Base-by-base conservation (phyloP, 2,888 invertebrate species). In the Cyclophora punctaria region DNA sequence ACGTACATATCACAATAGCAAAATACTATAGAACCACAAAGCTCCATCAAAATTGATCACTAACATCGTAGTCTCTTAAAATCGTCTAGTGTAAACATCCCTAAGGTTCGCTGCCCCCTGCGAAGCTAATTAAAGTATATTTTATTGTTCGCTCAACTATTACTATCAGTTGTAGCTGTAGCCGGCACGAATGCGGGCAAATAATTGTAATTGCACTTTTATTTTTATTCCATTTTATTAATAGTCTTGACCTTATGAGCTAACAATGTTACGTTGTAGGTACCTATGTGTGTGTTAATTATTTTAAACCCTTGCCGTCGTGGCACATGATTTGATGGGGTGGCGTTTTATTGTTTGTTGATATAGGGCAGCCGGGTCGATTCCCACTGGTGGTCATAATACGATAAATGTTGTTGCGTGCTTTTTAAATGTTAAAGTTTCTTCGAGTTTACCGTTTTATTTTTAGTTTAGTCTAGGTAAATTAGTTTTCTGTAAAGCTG, bases 131-230 rank as follows among this genome's bases (percentile, higher is more conserved):
- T 87, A 85, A 83, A 84, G 78, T 86, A 84, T 84, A 85, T 84
- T 84, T 86, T 86, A 87, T 86, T 86, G 86, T 83, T 80, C 80
- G 81, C 82, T 80, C 72, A 78, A 74, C 78, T 78, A 76, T 76
- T 74, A 73, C 73, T 75, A 77, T 77, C 76, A 78, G 77, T 80
- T 76, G 71, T 70, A 69, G 72, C 78, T 72, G 74, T 75, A 75
- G 71, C 67, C 71, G 71, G 67, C 80, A 83, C 79, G 80, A 81
- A 86, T 83, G 84, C 84, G 85, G 83, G 83, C 80, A 82, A 86
- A 86, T 84, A 79, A 83, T 84, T 84, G 78, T 84, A 82, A 84
- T 81, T 80, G 81, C 78, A 78, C 80, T 80, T 80, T 64, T 80
- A 81, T 83, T 83, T 79, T 81, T 81, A 80, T 80, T 75, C 59